Conservation (phyloP, 2,888 invertebrate genomes). For the Chymomyza procnemis region DNA sequence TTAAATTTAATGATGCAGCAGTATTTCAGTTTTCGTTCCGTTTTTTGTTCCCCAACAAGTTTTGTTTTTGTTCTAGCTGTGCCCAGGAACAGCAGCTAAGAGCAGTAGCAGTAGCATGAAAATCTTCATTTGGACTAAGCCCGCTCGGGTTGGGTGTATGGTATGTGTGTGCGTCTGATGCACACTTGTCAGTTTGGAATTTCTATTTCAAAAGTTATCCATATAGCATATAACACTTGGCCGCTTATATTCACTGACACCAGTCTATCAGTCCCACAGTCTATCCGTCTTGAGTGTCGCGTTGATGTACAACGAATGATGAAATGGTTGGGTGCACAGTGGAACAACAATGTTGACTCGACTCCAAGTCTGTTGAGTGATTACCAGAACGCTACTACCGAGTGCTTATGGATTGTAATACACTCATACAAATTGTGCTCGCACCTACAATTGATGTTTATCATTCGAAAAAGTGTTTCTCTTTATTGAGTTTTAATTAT, state of each 20-base stretch:
- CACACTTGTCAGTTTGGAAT: slow-evolving; percentile 59
- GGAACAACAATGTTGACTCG: slow-evolving; percentile 5
- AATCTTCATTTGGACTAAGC: slow-evolving; percentile 44
- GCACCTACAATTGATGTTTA: slow-evolving; percentile 37
- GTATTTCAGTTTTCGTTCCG: slow-evolving; percentile 79
- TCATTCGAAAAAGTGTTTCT: slow-evolving; percentile 24
- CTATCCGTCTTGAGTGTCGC: not conserved
- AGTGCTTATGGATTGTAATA: slow-evolving; percentile 71
- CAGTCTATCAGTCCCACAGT: not conserved
- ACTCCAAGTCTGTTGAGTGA: slow-evolving; percentile 53
- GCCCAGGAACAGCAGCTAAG: slow-evolving; percentile 3
- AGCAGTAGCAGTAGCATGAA: slow-evolving; percentile 31
- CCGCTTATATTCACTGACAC: slow-evolving; percentile 5
- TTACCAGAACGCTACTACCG: slow-evolving; percentile 54
- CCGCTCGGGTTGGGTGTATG: not conserved
- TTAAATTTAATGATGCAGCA: slow-evolving; percentile 80
- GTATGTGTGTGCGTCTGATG: slow-evolving; percentile 34
- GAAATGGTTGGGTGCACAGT: slow-evolving; percentile 22
- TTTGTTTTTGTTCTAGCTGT: slow-evolving; percentile 63
- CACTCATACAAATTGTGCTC: slow-evolving; percentile 49
- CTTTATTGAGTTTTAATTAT: slow-evolving; percentile 56
- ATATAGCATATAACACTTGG: slow-evolving; percentile 50
- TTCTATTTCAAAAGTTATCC: slow-evolving; percentile 70
- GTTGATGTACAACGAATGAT: slow-evolving; percentile 5
- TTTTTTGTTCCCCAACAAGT: slow-evolving; percentile 35